Conservation (phyloP, 1,140 invertebrate genomes). For the Calycopis cecrops region DNA sequence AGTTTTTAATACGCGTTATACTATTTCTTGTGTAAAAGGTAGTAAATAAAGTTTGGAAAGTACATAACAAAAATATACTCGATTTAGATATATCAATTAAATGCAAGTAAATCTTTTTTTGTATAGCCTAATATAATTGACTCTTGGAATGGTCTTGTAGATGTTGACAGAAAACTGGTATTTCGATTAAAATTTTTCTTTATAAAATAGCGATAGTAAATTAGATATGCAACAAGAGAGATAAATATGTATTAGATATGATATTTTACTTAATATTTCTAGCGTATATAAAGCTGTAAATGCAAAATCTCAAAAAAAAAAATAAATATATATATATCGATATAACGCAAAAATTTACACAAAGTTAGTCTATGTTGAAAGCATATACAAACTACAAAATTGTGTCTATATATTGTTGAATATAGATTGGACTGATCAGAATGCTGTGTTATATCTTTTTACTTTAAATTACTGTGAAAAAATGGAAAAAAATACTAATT, state of each 20-base stretch:
- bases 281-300: neutral
- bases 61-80: slow-evolving; percentile 28
- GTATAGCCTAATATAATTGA: slow-evolving; percentile 52
- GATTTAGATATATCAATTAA: slow-evolving; percentile 19
- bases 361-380: no score
- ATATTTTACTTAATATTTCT: slow-evolving; percentile 10
- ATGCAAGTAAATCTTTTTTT: slow-evolving; percentile 27
- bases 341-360: neutral
- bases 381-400: no score
- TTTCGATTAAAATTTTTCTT: no score
- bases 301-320: neutral
- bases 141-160: slow-evolving; percentile 51
- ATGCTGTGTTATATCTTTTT: no score
- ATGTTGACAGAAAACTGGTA: slow-evolving; percentile 30
- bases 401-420: no score
- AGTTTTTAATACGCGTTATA: slow-evolving; percentile 21
- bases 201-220: slow-evolving; percentile 38
- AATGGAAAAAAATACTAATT: no score
- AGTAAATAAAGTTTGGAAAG: slow-evolving; percentile 26
- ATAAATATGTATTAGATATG: slow-evolving; percentile 31
- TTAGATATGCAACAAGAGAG: slow-evolving; percentile 11
- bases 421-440: no score
- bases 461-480: no score
- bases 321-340: neutral
- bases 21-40: slow-evolving; percentile 23